phyloP scores from a whole-genome alignment of 2,888 invertebrate species.

The Heteromyza rotundicornis region DNA sequence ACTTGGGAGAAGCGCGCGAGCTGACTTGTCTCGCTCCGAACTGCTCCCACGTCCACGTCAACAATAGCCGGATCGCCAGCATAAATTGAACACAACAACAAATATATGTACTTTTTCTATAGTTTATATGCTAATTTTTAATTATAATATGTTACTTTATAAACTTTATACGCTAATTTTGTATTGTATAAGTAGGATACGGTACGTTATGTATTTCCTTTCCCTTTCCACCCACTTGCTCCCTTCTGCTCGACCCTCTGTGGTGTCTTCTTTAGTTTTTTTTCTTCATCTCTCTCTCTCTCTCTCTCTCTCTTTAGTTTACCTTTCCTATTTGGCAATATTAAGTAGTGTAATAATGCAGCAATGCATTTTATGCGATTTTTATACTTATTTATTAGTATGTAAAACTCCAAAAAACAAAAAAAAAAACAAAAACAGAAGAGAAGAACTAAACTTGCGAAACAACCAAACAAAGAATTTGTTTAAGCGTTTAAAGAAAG shows the following conservation, averaged over 20 bases:
- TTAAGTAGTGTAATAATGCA: background rate
- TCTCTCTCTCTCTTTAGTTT: background rate
- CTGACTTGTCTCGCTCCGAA: too few species aligned
- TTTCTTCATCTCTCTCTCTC: background rate
- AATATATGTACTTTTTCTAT: conserved; percentile 2
- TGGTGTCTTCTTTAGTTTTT: background rate
- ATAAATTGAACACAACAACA: background rate
- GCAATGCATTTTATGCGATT: conserved; percentile 7
- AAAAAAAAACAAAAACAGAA: conserved; percentile 4
- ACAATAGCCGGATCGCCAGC: background rate
- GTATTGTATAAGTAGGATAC: conserved; percentile 2
- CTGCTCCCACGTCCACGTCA: background rate
- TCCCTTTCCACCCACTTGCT: background rate
- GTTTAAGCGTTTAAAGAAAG: conserved; percentile 49
- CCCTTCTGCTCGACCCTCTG: background rate
- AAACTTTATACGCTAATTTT: background rate
- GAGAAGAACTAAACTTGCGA: background rate
- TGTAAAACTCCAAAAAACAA: conserved; percentile 6
- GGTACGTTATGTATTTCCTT: background rate
- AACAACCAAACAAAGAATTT: conserved; percentile 43
- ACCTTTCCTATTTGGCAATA: background rate
- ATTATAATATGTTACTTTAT: conserved; percentile 3
- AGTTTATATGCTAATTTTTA: conserved; percentile 1
- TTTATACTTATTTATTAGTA: conserved; percentile 13
- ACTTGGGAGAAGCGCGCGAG: too few species aligned